Percentiles rank a stretch among this genome's conserved stretches.
Evolutionary conservation across 37 sponge, comb jelly and placozoan species (phyloP).

Genomic region (Halisarca cf. caerulea): DNA sequence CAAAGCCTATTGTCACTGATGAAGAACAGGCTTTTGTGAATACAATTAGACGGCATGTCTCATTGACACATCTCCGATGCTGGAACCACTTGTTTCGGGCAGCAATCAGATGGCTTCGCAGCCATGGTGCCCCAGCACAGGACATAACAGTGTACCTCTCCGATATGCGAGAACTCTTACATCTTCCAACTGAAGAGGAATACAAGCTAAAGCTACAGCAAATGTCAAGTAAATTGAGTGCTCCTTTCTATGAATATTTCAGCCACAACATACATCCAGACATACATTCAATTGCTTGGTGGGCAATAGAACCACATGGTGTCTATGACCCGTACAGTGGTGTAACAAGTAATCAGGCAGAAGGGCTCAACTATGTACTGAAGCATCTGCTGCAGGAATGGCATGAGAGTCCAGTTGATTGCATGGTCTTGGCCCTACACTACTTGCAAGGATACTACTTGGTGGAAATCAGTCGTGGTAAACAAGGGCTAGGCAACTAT

Average conservation of each 20-base stretch:
- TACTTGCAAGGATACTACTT: constrained; percentile 38
- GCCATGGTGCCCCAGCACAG: constrained; percentile 26
- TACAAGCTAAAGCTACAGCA: constrained; percentile 17
- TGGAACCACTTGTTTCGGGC: constrained; percentile 49
- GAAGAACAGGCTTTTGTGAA: constrained; percentile 35
- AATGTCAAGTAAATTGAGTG: constrained; percentile 35
- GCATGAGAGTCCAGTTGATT: constrained; percentile 37
- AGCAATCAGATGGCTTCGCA: constrained; percentile 23
- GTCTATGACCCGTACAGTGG: constrained; percentile 45
- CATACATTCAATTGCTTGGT: constrained; percentile 34
- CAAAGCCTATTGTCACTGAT: constrained; percentile 46
- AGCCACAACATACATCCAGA: constrained; percentile 37
- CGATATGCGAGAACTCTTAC: constrained; percentile 36
- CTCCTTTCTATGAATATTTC: constrained; percentile 34
- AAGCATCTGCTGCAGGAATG: constrained; percentile 40
- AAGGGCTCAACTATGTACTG: constrained; percentile 39
- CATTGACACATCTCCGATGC: constrained; percentile 32
- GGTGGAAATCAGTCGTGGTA: constrained; percentile 37
- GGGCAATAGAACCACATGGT: constrained; percentile 41
- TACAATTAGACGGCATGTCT: not conserved
- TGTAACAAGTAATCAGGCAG: constrained; percentile 45
- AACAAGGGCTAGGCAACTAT: constrained; percentile 37
- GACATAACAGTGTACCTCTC: constrained; percentile 31
- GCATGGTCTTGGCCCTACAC: constrained; percentile 34
- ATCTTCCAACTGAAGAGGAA: constrained; percentile 23